Evolutionary conservation across 2,888 invertebrate species (phyloP).

Genomic region (Nebria salina): DNA sequence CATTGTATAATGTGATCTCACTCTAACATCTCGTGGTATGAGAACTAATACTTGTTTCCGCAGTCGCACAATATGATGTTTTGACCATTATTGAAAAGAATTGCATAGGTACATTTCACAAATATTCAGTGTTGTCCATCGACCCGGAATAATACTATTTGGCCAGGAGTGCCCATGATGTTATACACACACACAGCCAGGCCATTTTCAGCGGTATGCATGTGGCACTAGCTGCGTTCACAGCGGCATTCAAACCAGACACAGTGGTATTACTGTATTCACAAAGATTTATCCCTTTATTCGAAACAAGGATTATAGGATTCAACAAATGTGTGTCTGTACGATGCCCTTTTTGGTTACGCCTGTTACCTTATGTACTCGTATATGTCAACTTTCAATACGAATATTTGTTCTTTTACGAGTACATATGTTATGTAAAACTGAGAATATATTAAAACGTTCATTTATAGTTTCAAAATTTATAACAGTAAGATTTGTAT

Average conservation of each 20-base stretch:
- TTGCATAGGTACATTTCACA: conserved; percentile 36
- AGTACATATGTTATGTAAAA: too few relatives aligned
- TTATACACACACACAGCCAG: conserved; percentile 1
- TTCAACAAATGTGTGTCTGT: neutral
- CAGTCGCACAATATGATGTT: conserved; percentile 36
- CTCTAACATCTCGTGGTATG: neutral
- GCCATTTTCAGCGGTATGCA: neutral
- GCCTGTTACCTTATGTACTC: neutral
- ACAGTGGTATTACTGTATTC: conserved; percentile 20
- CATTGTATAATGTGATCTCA: neutral
- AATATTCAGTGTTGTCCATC: conserved; percentile 33
- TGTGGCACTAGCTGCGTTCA: neutral
- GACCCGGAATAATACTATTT: conserved; percentile 43
- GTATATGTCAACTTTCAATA: neutral
- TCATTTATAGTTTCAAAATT: too few relatives aligned
- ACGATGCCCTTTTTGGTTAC: neutral
- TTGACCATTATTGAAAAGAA: conserved; percentile 33
- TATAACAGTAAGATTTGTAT: too few relatives aligned
- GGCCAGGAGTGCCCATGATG: conserved; percentile 17
- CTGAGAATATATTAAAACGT: too few relatives aligned
- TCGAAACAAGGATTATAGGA: conserved; percentile 25
- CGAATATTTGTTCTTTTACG: neutral
- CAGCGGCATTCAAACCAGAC: conserved; percentile 18
- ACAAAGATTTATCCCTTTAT: conserved; percentile 40
- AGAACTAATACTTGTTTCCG: conserved; percentile 30